A percentile compares a stretch with the other conserved stretches of the same genome.
Evolutionary conservation across 2,888 invertebrate genomes (phyloP).

Genomic region (Leucophora obtusa): DNA sequence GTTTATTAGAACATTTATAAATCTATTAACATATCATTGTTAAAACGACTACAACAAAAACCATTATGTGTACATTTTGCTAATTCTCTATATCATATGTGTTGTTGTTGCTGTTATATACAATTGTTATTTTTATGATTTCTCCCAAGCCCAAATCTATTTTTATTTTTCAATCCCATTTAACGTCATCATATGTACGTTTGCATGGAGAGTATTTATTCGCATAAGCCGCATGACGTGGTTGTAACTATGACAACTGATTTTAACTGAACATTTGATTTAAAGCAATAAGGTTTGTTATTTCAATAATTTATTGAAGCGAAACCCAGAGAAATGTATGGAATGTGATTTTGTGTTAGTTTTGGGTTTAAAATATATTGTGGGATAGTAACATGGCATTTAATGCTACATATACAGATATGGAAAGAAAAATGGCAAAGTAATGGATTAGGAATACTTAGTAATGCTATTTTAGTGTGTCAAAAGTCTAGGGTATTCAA

Average conservation of each 20-base stretch:
- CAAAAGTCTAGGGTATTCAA: no score
- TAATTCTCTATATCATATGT: no score
- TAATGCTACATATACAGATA: neutral
- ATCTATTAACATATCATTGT: no score
- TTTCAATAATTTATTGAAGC: slow-evolving; percentile 68
- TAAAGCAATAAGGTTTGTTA: slow-evolving; percentile 61
- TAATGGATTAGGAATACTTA: no score
- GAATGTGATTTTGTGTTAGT: slow-evolving; percentile 1
- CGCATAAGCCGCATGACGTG: slow-evolving; percentile 53
- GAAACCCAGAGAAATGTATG: slow-evolving; percentile 35
- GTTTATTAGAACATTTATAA: no score
- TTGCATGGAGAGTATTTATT: no score
- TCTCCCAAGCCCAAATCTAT: neutral
- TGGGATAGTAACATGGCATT: slow-evolving; percentile 40
- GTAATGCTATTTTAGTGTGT: neutral
- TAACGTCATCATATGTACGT: neutral
- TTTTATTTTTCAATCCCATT: neutral
- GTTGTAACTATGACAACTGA: slow-evolving; percentile 57
- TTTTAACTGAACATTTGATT: slow-evolving; percentile 44
- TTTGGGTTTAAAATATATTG: slow-evolving; percentile 4
- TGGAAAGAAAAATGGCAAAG: neutral
- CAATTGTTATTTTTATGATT: neutral
- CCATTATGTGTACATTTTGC: no score
- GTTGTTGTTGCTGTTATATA: no score
- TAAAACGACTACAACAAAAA: no score